Evolutionary conservation across 2,888 invertebrate genomes (phyloP), one percentile per base, ranked within the genome.

Genomic region (Aphodius sticticus): DNA sequence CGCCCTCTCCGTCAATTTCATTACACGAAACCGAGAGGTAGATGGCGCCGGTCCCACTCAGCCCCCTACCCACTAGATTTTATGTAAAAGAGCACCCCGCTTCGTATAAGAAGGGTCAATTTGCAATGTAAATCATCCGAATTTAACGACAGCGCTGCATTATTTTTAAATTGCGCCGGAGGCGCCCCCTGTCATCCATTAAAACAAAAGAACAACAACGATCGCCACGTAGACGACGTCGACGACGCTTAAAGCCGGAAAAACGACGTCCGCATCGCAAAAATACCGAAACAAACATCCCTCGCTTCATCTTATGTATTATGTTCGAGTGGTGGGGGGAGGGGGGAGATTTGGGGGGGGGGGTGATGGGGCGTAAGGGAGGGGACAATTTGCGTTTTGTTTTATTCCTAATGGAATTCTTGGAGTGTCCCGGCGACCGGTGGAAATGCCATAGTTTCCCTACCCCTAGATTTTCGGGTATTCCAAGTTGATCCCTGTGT

Each of bases 81-180:
- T 74, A 74, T 74, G 36, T 74, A 36, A 74, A 74, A 74, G 53
- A 74, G 74, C 74, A 37, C 9, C 74, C 35, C 74, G n/a, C 74
- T n/a, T 12, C 74, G 74, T 16, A n/a, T 37, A 37, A 74, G 74
- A 37, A 16, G 74, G 37, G 53, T 36, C 74, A 74, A 74, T 74
- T 74, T 74, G 74, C 74, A 74, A 36, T 74, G 74, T 74, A 74
- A 37, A 74, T 74, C 35, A 74, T 74, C 37, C 37, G 74, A 74
- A 37, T 74, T 37, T 37, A 74, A 74, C 74, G 35, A 35, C 36
- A 15, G 74, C 35, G 36, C 37, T n/a, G 12, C 74, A 53, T 53
- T 53, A 53, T 35, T 74, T 74, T 74, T 74, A 74, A 74, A 74
- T 74, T 74, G 74, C 53, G 53, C 53, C 53, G 53, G 9, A 0